Conservation (phyloP, 1,140 invertebrate genomes). For the Bombus waltoni region DNA sequence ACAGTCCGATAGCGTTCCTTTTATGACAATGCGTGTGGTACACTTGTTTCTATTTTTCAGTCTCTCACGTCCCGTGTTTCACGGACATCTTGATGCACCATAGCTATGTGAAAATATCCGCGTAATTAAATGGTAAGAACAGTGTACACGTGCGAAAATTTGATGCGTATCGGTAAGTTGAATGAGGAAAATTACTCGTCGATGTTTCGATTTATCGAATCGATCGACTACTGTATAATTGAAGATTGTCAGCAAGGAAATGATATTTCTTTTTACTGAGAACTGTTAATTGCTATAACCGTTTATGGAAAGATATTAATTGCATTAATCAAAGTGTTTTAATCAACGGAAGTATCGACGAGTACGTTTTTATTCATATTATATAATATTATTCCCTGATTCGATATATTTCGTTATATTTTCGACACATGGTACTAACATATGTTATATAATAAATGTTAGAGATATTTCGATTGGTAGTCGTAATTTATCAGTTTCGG, state of each 20-base stretch:
- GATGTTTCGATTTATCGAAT: not conserved
- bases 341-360: not conserved
- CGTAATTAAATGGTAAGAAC: constrained; percentile 10
- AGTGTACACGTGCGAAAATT: constrained; percentile 18
- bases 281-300: not conserved
- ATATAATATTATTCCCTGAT: not conserved
- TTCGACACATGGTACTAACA: not conserved
- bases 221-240: not conserved
- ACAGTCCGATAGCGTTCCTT: not conserved
- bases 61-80: constrained; percentile 30
- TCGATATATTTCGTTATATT: not conserved
- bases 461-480: not conserved
- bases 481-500: not conserved
- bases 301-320: not conserved
- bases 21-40: constrained; percentile 17
- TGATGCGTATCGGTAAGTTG: not conserved
- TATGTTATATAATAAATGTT: not conserved
- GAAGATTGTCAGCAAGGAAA: not conserved
- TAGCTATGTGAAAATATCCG: not conserved
- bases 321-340: not conserved
- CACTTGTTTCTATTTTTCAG: constrained; percentile 35
- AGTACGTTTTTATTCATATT: no score
- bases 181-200: not conserved
- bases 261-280: not conserved
- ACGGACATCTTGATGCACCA: constrained; percentile 37